Conservation (phyloP, 2,888 invertebrate species). For the Cecidostiba fungosa region DNA sequence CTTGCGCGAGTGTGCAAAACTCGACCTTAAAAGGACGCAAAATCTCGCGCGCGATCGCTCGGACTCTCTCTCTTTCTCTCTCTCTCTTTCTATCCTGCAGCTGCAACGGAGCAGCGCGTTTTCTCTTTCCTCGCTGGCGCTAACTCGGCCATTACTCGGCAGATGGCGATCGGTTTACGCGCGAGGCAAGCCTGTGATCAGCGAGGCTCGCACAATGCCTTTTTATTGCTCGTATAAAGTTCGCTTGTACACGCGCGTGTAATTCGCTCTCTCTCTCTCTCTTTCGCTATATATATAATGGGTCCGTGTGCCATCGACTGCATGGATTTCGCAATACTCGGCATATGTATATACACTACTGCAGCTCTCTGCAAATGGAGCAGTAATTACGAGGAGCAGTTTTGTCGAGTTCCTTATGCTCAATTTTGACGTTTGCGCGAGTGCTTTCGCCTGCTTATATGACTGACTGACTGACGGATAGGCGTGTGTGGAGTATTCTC, state of each 20-base stretch:
- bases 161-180: constrained; percentile 56
- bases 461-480: too few relatives aligned
- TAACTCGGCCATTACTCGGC: constrained; percentile 43
- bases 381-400: background rate
- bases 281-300: background rate
- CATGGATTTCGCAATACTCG: background rate
- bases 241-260: constrained; percentile 8
- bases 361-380: background rate
- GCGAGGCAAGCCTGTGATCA: constrained; percentile 3
- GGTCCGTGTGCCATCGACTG: background rate
- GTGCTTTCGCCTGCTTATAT: background rate
- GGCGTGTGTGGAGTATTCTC: too few relatives aligned
- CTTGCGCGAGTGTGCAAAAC: background rate
- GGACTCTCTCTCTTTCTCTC: background rate
- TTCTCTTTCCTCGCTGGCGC: constrained; percentile 1
- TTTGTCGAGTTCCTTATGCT: background rate
- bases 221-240: constrained; percentile 55
- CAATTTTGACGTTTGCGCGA: background rate
- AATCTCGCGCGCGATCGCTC: constrained; percentile 3
- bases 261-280: background rate
- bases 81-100: background rate
- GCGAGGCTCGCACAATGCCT: constrained; percentile 23
- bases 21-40: constrained; percentile 22
- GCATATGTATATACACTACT: background rate
- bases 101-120: constrained; percentile 2